Percentiles rank a stretch among this genome's conserved stretches.
Conservation (phyloP, 2,797 vertebrate species). For the Gambusia yucatana region DNA sequence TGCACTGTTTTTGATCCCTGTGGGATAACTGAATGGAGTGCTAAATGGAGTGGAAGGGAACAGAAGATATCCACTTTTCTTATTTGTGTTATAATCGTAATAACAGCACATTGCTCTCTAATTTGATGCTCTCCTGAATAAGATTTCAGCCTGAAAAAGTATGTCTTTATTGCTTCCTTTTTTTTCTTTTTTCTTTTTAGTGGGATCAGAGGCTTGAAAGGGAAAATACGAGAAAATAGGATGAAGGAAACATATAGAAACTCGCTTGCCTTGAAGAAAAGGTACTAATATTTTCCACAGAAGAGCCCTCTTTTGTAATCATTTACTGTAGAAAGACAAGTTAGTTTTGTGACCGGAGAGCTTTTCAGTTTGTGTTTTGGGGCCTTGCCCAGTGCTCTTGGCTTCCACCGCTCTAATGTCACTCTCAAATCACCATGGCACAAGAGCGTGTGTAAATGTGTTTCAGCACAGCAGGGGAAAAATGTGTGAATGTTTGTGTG, state of each 20-base stretch:
- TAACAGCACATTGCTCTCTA: constrained; percentile 21
- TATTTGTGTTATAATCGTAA: constrained; percentile 25
- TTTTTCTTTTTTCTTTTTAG: neutral
- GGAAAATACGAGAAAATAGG: constrained; percentile 9
- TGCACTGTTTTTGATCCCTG: constrained; percentile 21
- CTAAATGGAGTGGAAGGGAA: constrained; percentile 32
- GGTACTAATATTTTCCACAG: constrained; percentile 35
- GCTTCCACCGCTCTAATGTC: constrained; percentile 40
- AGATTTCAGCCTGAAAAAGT: constrained; percentile 12
- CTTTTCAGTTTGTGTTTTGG: constrained; percentile 56
- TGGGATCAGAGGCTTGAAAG: neutral
- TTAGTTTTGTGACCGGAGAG: constrained; percentile 62
- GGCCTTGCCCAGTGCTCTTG: constrained; percentile 54
- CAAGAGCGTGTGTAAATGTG: constrained; percentile 43
- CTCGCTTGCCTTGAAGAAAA: constrained; percentile 9
- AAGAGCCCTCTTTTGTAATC: constrained; percentile 24
- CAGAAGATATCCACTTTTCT: constrained; percentile 18
- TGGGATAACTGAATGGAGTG: constrained; percentile 25
- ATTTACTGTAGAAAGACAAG: constrained; percentile 44
- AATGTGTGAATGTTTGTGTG: constrained; percentile 2
- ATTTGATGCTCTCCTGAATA: constrained; percentile 23
- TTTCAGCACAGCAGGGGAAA: constrained; percentile 12
- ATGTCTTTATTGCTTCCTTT: neutral
- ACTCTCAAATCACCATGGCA: constrained; percentile 53
- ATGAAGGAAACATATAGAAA: constrained; percentile 15